Base-by-base conservation (phyloP, 2,113 vertebrate species). In the Nipponia nippon region DNA sequence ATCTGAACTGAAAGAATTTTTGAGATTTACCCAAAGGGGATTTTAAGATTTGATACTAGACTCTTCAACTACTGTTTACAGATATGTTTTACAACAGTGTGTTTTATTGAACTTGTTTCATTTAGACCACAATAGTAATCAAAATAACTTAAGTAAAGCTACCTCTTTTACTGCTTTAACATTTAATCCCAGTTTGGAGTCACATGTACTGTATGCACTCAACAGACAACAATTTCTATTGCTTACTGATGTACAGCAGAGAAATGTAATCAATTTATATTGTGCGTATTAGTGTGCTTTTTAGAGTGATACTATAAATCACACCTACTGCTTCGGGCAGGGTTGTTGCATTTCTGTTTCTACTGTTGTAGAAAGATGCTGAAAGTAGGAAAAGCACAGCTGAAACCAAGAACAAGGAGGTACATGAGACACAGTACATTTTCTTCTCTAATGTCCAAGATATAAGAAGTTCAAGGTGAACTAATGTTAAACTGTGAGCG, bases 231-330 rank as follows among this genome's bases (percentile, higher is more conserved):
- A 42, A 53, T 59, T 89, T 81, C 83, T 91, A 26, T 46, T 91
- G 63, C 75, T 86, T 77, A 77, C 66, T 87, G 90, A 95, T 79
- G 47, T 80, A 78, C 52, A 96, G 58, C 87, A 92, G 69, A 89
- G 83, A 95, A 86, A 94, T 44, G 63, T 34, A 83, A 97, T 96
- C 65, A 81, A 93, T 95, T 92, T 81, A 69, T 91, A 94, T 56
- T 81, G 62, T 63, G 36, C 56, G 13, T 84, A 76, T 93, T 93
- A 91, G 80, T 69, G 62, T 73, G 67, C 32, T 94, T 83, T 86
- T 76, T n/a, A 59, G 29, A 96, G 78, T 63, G 59, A 91, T 67
- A 38, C 56, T 72, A 83, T 95, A 96, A 95, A 96, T 97, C 85
- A 95, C 76, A 88, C n/a, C 90, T 47, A 50, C 53, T 77, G 73